Evolutionary conservation across 2,888 invertebrate species (phyloP).

Genomic region (Epirrita christyi): DNA sequence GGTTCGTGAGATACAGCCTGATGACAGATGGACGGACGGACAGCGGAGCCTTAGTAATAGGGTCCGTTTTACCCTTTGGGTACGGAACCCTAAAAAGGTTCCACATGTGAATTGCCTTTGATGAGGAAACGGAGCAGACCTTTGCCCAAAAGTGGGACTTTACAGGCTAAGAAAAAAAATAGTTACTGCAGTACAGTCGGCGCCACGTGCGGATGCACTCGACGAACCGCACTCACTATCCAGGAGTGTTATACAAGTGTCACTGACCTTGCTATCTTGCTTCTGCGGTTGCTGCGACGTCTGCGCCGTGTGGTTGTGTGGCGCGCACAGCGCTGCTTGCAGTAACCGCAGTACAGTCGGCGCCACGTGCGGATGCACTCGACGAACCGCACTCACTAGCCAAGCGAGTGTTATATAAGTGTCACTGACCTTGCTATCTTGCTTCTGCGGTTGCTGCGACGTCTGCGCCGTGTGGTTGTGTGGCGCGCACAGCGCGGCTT

Average conservation of each 20-base stretch:
- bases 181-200: slow-evolving; percentile 94
- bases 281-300: slow-evolving; percentile 22
- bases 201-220: slow-evolving; percentile 95
- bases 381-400: slow-evolving; percentile 68
- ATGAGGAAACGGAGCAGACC: no score
- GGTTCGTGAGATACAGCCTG: no score
- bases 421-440: slow-evolving; percentile 31
- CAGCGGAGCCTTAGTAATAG: no score
- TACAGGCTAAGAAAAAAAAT: no score
- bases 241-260: neutral
- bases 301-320: slow-evolving; percentile 37
- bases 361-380: no score
- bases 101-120: no score
- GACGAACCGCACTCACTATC: slow-evolving; percentile 86
- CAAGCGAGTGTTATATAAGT: neutral
- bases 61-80: no score
- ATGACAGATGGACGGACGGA: no score
- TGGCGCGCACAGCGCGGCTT: slow-evolving; percentile 91
- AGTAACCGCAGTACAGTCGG: slow-evolving; percentile 54
- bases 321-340: slow-evolving; percentile 93
- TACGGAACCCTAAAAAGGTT: no score
- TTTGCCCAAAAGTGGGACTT: no score
- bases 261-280: slow-evolving; percentile 33
- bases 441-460: slow-evolving; percentile 24
- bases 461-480: slow-evolving; percentile 29